These are phyloP conservation scores for Coregonus sp. DNA, from an alignment of 2,797 vertebrate genomes.

Conservation along the genomic window DNA sequence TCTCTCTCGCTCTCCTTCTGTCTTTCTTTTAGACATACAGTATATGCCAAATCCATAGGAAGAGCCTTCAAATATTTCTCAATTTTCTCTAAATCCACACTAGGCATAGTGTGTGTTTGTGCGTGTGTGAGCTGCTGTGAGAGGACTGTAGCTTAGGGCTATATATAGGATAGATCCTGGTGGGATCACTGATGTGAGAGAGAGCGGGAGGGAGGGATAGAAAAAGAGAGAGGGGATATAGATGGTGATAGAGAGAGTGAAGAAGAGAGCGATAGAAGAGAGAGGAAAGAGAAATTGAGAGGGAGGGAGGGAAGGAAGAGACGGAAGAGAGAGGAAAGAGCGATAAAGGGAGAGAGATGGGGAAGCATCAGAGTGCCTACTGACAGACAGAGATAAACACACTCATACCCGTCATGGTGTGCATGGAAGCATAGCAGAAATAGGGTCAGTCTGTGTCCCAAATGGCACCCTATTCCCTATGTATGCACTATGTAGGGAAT, in stretches of 20 bases:
- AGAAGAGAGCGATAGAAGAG: background rate
- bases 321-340: slow-evolving; percentile 30
- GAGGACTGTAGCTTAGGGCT: slow-evolving; percentile 25
- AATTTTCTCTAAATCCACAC: background rate
- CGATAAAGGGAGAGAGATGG: background rate
- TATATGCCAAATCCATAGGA: background rate
- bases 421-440: too few relatives aligned
- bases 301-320: background rate
- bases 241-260: background rate
- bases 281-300: background rate
- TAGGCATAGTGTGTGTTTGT: background rate
- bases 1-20: background rate
- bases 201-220: slow-evolving; percentile 9
- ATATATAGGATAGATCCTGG: slow-evolving; percentile 29
- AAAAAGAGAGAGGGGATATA: background rate
- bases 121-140: slow-evolving; percentile 16
- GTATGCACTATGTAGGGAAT: too few relatives aligned
- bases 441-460: too few relatives aligned
- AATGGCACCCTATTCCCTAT: too few relatives aligned
- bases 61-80: background rate
- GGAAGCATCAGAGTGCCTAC: background rate
- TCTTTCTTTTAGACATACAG: background rate
- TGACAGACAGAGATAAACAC: background rate
- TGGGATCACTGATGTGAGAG: slow-evolving; percentile 16
- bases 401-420: too few relatives aligned